These are phyloP conservation scores for Alligator mississippiensis DNA, from an alignment of 2,113 vertebrate genomes.

Conservation along the genomic window DNA sequence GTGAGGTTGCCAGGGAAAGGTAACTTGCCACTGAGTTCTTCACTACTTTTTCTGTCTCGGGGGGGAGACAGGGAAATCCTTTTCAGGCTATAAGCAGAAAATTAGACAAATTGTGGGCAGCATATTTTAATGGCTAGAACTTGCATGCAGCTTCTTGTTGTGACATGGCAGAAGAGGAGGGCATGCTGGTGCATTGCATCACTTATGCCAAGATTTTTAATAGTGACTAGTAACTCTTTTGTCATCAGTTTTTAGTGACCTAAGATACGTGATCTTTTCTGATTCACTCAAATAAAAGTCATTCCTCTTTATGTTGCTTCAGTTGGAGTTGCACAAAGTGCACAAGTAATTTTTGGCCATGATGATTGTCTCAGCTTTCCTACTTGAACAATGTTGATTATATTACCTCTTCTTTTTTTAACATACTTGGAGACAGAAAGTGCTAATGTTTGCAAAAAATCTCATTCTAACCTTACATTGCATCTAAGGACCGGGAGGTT, in stretches of 20 bases:
- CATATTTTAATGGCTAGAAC: neutral
- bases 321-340: neutral
- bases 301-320: neutral
- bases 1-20: too few relatives aligned
- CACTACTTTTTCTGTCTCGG: neutral
- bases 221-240: neutral
- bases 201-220: neutral
- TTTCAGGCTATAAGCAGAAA: neutral
- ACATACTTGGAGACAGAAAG: neutral
- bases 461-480: neutral
- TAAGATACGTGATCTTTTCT: neutral
- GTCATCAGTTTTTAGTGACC: too few relatives aligned
- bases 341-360: accelerated
- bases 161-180: neutral
- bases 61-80: neutral
- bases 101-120: neutral
- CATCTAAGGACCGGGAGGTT: neutral
- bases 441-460: neutral
- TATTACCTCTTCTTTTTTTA: neutral
- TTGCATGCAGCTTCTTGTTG: neutral
- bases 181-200: neutral
- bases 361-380: neutral
- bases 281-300: neutral
- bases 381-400: neutral
- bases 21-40: neutral